Evolutionary conservation across 2,797 vertebrate species (phyloP).

Genomic region (Enteromius paludinosus): DNA sequence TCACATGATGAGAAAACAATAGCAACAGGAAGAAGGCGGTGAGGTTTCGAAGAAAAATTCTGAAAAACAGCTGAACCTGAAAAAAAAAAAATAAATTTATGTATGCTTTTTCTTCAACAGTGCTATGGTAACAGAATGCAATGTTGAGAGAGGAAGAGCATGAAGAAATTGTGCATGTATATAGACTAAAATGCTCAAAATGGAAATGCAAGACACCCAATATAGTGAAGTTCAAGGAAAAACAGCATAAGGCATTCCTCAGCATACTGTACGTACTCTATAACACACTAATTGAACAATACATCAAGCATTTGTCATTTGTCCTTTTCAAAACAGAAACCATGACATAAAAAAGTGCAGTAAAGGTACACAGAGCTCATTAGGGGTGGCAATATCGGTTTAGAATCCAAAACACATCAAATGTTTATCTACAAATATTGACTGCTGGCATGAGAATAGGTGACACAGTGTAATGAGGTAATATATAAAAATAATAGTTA

Average conservation of each 20-base stretch:
- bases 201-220: slow-evolving; percentile 36
- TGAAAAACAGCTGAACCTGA: slow-evolving; percentile 35
- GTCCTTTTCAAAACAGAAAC: slow-evolving; percentile 6
- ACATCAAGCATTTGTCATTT: too few species aligned
- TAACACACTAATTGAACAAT: not conserved
- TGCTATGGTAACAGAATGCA: slow-evolving; percentile 55
- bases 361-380: not conserved
- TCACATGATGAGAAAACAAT: not conserved
- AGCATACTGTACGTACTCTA: not conserved
- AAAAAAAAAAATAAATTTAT: slow-evolving; percentile 25
- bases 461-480: not conserved
- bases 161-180: slow-evolving; percentile 58
- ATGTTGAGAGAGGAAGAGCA: slow-evolving; percentile 61
- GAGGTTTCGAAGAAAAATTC: not conserved
- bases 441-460: not conserved
- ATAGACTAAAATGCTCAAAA: slow-evolving; percentile 36
- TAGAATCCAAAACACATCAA: not conserved
- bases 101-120: slow-evolving; percentile 19
- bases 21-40: not conserved
- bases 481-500: not conserved
- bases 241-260: not conserved
- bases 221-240: slow-evolving; percentile 31
- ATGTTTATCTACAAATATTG: not conserved
- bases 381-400: not conserved
- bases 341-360: not conserved